These are phyloP conservation scores for Pelecanoides urinatrix DNA, from an alignment of 2,113 vertebrate genomes.

Conservation along the genomic window DNA sequence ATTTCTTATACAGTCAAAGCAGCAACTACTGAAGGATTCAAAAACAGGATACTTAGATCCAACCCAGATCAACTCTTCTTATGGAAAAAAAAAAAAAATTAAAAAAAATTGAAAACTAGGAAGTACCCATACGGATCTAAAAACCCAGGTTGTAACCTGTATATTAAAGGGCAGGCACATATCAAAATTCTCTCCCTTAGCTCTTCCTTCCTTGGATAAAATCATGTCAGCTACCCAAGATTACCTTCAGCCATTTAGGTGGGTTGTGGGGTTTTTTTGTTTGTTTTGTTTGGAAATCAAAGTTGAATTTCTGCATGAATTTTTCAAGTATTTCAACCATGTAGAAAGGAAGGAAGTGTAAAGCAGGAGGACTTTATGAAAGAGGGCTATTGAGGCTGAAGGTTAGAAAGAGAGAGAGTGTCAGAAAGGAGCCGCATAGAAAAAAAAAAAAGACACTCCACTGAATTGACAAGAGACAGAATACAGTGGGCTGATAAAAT, in stretches of 20 bases:
- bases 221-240: background rate
- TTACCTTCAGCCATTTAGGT: background rate
- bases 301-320: background rate
- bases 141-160: background rate
- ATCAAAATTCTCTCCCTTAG: background rate
- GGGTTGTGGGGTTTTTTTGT: background rate
- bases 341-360: background rate
- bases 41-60: background rate
- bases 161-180: background rate
- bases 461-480: background rate
- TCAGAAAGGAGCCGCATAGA: background rate
- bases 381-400: background rate
- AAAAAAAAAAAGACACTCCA: background rate
- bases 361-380: background rate
- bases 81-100: background rate
- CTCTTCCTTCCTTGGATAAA: background rate
- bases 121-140: background rate
- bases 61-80: background rate
- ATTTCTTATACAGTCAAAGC: background rate
- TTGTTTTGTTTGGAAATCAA: background rate
- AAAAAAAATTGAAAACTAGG: background rate
- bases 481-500: background rate
- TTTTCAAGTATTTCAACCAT: background rate
- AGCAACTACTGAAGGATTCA: background rate
- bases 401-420: background rate